Conservation (phyloP, 2,888 invertebrate genomes). For the Branchipolynoe longqiensis region DNA sequence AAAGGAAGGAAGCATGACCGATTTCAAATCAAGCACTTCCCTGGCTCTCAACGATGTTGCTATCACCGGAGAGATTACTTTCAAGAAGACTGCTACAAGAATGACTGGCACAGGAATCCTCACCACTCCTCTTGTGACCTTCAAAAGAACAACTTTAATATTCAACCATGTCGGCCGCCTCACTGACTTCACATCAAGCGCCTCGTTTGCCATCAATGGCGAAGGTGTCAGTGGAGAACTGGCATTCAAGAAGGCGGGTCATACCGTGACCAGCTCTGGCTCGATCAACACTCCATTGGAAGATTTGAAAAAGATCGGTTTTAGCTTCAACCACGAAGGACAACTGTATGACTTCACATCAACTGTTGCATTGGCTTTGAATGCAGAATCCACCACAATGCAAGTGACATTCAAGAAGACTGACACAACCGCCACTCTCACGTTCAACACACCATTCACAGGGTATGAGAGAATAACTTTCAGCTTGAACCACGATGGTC, state of each 20-base stretch:
- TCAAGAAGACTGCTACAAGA: too few relatives aligned
- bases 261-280: not conserved
- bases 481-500: constrained; percentile 60
- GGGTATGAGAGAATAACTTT: constrained; percentile 33
- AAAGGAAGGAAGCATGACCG: constrained; percentile 58
- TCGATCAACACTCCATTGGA: not conserved
- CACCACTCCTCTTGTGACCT: too few relatives aligned
- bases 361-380: constrained; percentile 17
- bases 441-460: constrained; percentile 53
- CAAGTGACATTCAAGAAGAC: constrained; percentile 50
- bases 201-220: not conserved
- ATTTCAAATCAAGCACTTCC: constrained; percentile 57
- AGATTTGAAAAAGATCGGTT: not conserved
- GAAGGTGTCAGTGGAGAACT: not conserved
- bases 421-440: constrained; percentile 5
- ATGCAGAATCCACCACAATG: not conserved
- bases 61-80: too few relatives aligned
- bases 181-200: not conserved
- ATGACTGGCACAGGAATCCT: too few relatives aligned
- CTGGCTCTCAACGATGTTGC: too few relatives aligned
- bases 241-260: not conserved
- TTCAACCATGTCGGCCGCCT: not conserved
- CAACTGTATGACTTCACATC: not conserved
- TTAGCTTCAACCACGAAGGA: not conserved
- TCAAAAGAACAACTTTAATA: not conserved